Conservation (phyloP, 1,140 invertebrate species). For the Pygmarrhopalites habei region DNA sequence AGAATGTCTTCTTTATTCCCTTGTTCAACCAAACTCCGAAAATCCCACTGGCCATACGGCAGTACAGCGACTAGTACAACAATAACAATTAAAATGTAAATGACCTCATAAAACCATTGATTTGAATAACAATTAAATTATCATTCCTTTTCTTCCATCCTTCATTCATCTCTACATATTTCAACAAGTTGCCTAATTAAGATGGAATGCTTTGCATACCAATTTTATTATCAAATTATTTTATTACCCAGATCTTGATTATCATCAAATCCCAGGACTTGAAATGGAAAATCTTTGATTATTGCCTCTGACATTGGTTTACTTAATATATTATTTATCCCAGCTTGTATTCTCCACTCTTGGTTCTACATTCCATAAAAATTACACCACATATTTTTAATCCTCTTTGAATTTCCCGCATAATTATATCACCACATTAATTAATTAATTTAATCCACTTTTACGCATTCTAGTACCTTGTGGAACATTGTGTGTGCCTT, state of each 20-base stretch:
- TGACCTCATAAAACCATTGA: no score
- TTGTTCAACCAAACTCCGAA: neutral
- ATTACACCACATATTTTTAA: neutral
- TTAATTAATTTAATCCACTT: neutral
- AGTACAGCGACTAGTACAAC: neutral
- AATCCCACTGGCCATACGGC: neutral
- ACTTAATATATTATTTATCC: slow-evolving; percentile 3
- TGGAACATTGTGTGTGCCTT: slow-evolving; percentile 22
- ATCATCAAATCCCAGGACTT: slow-evolving; percentile 8
- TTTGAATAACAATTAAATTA: no score
- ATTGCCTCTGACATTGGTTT: neutral
- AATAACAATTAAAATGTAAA: no score
- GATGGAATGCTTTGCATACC: no score
- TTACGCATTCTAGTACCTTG: neutral
- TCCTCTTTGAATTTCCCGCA: neutral
- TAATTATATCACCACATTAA: neutral
- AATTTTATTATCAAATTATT: neutral
- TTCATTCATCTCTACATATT: no score
- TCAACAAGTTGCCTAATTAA: no score
- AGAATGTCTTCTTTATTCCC: neutral
- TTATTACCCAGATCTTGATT: neutral
- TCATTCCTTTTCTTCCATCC: no score
- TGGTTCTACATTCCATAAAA: slow-evolving; percentile 1
- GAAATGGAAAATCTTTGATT: slow-evolving; percentile 8
- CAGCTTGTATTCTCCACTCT: slow-evolving; percentile 6